A percentile compares a stretch with the other conserved stretches of the same genome.
These are phyloP conservation scores for Aspidoscelis tigris DNA, from an alignment of 2,113 vertebrate genomes.

Conservation along the genomic window DNA sequence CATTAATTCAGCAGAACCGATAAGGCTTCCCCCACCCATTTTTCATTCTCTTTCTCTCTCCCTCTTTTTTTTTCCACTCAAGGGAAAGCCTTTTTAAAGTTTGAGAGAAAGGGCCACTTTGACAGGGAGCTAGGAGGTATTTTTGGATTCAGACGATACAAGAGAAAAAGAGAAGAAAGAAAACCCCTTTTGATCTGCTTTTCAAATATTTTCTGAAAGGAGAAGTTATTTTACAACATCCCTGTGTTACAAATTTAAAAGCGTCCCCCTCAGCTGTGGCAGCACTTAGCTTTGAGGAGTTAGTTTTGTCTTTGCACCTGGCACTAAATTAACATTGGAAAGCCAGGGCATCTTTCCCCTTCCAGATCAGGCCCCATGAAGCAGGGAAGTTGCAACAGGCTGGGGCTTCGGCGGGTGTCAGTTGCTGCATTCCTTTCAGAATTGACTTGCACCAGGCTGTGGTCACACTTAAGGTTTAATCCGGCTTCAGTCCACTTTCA, in stretches of 20 bases:
- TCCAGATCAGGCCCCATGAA: neutral
- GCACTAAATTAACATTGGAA: neutral
- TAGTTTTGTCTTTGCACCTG: neutral
- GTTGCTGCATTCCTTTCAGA: neutral
- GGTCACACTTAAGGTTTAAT: too few species aligned
- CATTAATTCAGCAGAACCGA: conserved; percentile 72
- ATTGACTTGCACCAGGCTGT: too few species aligned
- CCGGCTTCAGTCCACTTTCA: too few species aligned
- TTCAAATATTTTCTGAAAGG: neutral
- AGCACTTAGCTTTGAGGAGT: neutral
- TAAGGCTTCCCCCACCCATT: conserved; percentile 34
- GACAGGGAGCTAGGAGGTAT: conserved; percentile 43
- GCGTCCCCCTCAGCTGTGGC: neutral
- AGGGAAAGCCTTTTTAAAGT: conserved; percentile 63
- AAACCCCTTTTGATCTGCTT: neutral
- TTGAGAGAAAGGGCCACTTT: conserved; percentile 65
- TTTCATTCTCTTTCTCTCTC: too few species aligned
- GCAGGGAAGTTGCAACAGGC: too few species aligned
- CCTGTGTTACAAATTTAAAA: neutral
- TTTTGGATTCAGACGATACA: conserved; percentile 31
- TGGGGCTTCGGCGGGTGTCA: too few species aligned
- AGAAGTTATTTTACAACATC: neutral
- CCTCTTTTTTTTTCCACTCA: conserved; percentile 39
- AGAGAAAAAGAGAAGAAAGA: neutral
- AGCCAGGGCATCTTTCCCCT: neutral